Conservation (phyloP, 2,888 invertebrate genomes). For the Synergus laeviventris region DNA sequence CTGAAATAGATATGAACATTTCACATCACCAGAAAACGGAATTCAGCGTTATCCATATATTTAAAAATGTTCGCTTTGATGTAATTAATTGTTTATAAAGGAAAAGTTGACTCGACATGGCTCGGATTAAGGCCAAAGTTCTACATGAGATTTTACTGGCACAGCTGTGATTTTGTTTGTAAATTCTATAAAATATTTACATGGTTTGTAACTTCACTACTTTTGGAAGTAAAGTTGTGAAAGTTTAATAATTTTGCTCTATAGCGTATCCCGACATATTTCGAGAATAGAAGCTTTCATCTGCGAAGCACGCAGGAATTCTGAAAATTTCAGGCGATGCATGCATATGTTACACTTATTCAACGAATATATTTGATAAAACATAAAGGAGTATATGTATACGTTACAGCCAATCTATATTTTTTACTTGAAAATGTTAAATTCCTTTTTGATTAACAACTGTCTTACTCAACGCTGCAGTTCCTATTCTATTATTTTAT, state of each 20-base stretch:
- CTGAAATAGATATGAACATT: neutral
- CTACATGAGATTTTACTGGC: too few species aligned
- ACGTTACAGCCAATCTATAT: too few species aligned
- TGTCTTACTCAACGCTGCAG: too few species aligned
- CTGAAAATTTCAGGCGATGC: neutral
- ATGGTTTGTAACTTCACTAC: slow-evolving; percentile 1
- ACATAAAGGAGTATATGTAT: too few species aligned
- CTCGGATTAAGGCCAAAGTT: too few species aligned
- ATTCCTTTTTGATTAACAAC: too few species aligned
- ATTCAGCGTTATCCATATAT: neutral
- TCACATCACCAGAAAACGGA: neutral
- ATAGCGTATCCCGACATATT: neutral
- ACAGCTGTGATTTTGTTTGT: neutral
- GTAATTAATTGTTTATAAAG: too few species aligned
- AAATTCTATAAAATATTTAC: neutral
- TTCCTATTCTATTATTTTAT: too few species aligned
- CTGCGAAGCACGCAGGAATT: neutral
- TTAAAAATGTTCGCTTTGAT: too few species aligned
- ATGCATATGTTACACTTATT: neutral
- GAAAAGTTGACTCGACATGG: too few species aligned
- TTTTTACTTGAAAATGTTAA: too few species aligned
- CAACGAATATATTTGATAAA: too few species aligned
- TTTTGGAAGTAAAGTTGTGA: neutral
- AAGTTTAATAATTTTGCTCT: neutral
- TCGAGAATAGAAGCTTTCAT: neutral